These are phyloP conservation scores for Mormyrus hasselquistii DNA, from an alignment of 2,797 vertebrate genomes.

Conservation along the genomic window DNA sequence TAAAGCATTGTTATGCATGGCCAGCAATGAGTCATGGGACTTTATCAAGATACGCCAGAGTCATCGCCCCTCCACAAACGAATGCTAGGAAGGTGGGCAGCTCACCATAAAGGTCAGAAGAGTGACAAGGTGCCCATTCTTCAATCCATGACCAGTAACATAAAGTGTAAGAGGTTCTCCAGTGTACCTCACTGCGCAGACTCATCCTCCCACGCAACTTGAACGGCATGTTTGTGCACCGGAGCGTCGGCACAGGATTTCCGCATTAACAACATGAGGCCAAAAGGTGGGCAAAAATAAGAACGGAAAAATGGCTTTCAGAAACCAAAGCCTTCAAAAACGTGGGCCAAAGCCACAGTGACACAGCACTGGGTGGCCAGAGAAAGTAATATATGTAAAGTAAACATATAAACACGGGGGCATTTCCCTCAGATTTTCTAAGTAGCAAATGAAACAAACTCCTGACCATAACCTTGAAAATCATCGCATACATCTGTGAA, in stretches of 20 bases:
- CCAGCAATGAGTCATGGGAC: constrained; percentile 27
- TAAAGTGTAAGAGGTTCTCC: neutral
- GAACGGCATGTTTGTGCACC: neutral
- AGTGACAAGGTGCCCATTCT: constrained; percentile 39
- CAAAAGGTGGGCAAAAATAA: constrained; percentile 17
- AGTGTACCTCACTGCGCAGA: neutral
- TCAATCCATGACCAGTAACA: constrained; percentile 31
- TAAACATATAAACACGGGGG: neutral
- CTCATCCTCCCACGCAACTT: constrained; percentile 18
- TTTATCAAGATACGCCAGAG: constrained; percentile 19
- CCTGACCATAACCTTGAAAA: constrained; percentile 20
- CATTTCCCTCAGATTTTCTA: constrained; percentile 5
- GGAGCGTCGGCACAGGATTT: neutral
- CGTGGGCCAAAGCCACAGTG: constrained; percentile 17
- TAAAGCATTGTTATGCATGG: neutral
- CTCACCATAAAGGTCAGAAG: constrained; percentile 27
- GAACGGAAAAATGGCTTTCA: neutral
- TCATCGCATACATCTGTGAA: neutral
- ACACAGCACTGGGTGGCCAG: constrained; percentile 15
- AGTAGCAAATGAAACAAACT: constrained; percentile 24
- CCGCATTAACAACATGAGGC: neutral
- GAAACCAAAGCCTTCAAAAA: constrained; percentile 16
- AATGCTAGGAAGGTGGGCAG: constrained; percentile 14
- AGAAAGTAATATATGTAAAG: neutral
- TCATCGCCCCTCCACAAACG: neutral